Conservation (phyloP, 2,888 invertebrate genomes). For the Listrodromus nycthemerus region DNA sequence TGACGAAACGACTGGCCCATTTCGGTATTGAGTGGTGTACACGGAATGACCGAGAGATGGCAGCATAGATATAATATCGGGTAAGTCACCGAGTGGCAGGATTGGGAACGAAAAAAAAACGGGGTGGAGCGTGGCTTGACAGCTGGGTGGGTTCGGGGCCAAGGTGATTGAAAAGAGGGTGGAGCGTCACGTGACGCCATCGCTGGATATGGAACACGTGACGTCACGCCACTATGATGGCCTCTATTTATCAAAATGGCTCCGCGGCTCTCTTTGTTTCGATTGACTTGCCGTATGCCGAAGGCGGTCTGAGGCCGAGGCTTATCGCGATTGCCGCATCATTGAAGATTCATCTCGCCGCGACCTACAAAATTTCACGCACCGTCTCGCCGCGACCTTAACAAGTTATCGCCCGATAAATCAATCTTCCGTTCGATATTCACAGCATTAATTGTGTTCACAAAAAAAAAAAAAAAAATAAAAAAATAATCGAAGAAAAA, state of each 20-base stretch:
- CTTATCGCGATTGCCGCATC: conserved; percentile 49
- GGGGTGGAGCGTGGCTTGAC: conserved; percentile 84
- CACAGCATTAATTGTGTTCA: background rate
- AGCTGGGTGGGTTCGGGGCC: conserved; percentile 85
- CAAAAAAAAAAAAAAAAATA: background rate
- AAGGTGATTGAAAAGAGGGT: conserved; percentile 87
- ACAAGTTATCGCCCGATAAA: conserved; percentile 59
- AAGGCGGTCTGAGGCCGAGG: background rate
- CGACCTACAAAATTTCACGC: conserved; percentile 54
- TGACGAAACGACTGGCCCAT: conserved; percentile 77
- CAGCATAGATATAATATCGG: conserved; percentile 79
- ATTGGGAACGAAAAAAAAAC: conserved; percentile 78
- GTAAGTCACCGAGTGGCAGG: conserved; percentile 46
- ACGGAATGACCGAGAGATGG: conserved; percentile 80
- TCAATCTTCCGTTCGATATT: conserved; percentile 36
- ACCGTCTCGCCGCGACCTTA: conserved; percentile 58
- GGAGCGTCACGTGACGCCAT: conserved; percentile 86
- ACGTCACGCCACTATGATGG: conserved; percentile 86
- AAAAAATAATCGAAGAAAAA: background rate
- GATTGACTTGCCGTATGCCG: conserved; percentile 51
- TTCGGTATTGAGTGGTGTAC: conserved; percentile 78
- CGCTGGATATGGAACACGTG: conserved; percentile 81
- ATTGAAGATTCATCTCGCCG: conserved; percentile 58
- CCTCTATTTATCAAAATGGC: conserved; percentile 88
- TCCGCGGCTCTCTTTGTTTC: conserved; percentile 79